Conservation (phyloP, 2,888 invertebrate genomes). For the Pseudeuparius sepicola region DNA sequence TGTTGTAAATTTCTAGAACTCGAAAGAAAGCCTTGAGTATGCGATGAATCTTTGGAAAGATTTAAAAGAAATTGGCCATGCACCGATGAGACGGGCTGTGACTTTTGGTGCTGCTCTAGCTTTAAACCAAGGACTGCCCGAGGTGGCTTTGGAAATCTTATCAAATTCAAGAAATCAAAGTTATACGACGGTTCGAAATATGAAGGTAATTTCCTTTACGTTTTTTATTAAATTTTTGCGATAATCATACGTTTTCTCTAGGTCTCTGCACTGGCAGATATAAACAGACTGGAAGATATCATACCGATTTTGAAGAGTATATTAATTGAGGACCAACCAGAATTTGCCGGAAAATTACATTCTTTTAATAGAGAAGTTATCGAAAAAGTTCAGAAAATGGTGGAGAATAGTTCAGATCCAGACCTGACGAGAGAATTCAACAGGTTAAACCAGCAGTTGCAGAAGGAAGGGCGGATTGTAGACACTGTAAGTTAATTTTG, state of each 20-base stretch:
- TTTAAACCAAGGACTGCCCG: slow-evolving; percentile 56
- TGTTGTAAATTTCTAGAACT: no score
- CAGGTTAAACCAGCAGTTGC: slow-evolving; percentile 45
- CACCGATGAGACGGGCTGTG: slow-evolving; percentile 50
- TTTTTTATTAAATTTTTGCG: slow-evolving; percentile 5
- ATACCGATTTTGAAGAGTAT: slow-evolving; percentile 48
- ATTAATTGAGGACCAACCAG: slow-evolving; percentile 46
- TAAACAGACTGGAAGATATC: slow-evolving; percentile 56
- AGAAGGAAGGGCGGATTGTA: slow-evolving; percentile 43
- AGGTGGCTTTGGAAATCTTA: slow-evolving; percentile 57
- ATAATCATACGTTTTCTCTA: slow-evolving; percentile 24
- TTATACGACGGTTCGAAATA: slow-evolving; percentile 59
- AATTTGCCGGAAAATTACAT: slow-evolving; percentile 36
- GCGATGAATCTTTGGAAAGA: slow-evolving; percentile 53
- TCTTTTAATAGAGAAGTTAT: slow-evolving; percentile 55
- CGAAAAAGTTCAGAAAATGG: slow-evolving; percentile 40
- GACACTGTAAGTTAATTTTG: slow-evolving; percentile 24
- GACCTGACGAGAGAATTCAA: slow-evolving; percentile 48
- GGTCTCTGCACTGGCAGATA: slow-evolving; percentile 47
- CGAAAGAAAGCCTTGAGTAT: slow-evolving; percentile 53
- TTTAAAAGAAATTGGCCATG: slow-evolving; percentile 45
- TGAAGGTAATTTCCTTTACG: slow-evolving; percentile 43
- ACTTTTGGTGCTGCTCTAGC: slow-evolving; percentile 58
- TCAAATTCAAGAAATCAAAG: slow-evolving; percentile 44
- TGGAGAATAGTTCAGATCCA: slow-evolving; percentile 42